phyloP scores from a whole-genome alignment of 1,140 invertebrate species.

The Leguminivora glycinivorella region DNA sequence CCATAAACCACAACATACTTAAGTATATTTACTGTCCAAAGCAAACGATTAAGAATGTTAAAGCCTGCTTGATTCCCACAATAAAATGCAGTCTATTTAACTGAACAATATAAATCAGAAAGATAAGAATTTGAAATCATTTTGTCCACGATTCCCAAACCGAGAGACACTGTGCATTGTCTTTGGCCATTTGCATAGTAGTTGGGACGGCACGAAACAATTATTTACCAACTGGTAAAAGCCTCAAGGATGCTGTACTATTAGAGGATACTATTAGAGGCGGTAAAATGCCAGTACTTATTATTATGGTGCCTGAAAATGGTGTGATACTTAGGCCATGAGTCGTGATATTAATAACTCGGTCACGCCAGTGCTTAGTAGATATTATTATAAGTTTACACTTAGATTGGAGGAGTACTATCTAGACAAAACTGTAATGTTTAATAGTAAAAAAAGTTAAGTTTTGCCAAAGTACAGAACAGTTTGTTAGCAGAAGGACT shows the following conservation, averaged over 20 bases:
- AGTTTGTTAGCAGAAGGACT: too few species aligned
- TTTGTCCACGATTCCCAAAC: conserved; percentile 28
- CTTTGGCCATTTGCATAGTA: conserved; percentile 22
- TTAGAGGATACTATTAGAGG: not conserved
- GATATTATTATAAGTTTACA: too few species aligned
- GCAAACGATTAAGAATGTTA: not conserved
- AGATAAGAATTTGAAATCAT: conserved; percentile 21
- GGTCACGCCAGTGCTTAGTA: too few species aligned
- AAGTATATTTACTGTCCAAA: not conserved
- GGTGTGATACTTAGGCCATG: too few species aligned
- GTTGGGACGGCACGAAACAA: conserved; percentile 29
- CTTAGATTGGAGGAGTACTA: too few species aligned
- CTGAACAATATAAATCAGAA: conserved; percentile 7
- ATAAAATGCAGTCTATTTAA: conserved; percentile 4
- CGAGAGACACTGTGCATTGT: conserved; percentile 29
- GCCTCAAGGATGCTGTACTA: conserved; percentile 13
- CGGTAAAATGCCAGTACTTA: not conserved
- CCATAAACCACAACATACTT: not conserved
- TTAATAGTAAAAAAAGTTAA: too few species aligned
- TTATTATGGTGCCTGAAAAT: too few species aligned
- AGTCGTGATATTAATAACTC: too few species aligned
- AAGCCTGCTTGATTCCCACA: conserved; percentile 2
- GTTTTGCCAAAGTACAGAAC: too few species aligned
- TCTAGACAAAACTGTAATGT: too few species aligned
- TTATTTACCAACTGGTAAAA: conserved; percentile 30